phyloP scores from a whole-genome alignment of 2,888 invertebrate genomes.

The Nomada ferruginata region DNA sequence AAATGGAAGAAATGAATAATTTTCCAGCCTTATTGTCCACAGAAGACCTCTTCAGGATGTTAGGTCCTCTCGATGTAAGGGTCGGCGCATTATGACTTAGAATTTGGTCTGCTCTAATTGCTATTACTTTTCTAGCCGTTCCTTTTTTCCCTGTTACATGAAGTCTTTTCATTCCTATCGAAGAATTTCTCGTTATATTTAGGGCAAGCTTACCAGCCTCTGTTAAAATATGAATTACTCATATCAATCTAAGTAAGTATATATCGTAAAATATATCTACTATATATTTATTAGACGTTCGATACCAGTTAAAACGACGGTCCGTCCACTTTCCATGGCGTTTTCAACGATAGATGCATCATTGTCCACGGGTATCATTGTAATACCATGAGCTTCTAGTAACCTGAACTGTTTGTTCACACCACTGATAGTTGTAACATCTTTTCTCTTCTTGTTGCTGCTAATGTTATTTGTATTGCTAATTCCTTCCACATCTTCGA shows the following conservation, averaged over 20 bases:
- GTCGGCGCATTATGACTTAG: constrained; percentile 80
- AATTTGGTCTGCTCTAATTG: constrained; percentile 85
- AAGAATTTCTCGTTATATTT: constrained; percentile 85
- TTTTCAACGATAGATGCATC: constrained; percentile 89
- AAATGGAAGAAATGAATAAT: constrained; percentile 76
- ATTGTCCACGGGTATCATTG: constrained; percentile 93
- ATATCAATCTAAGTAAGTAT: constrained; percentile 9
- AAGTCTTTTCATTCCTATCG: constrained; percentile 80
- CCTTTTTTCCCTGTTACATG: constrained; percentile 80
- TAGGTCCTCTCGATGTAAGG: constrained; percentile 78
- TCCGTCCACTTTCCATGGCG: constrained; percentile 94
- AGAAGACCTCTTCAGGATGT: constrained; percentile 79
- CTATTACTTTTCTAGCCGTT: constrained; percentile 85
- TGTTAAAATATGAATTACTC: constrained; percentile 72
- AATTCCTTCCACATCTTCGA: constrained; percentile 68
- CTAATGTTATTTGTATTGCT: constrained; percentile 68
- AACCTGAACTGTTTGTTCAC: constrained; percentile 87
- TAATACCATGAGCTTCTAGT: constrained; percentile 93
- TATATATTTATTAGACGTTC: constrained; percentile 1
- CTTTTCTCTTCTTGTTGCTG: constrained; percentile 74
- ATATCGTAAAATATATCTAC: constrained; percentile 1
- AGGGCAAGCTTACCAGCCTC: constrained; percentile 92
- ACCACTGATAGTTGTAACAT: constrained; percentile 74
- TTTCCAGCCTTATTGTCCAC: constrained; percentile 78
- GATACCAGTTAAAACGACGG: constrained; percentile 91